Conservation (phyloP, 2,113 vertebrate species). For the Haplotaxodon microlepis region DNA sequence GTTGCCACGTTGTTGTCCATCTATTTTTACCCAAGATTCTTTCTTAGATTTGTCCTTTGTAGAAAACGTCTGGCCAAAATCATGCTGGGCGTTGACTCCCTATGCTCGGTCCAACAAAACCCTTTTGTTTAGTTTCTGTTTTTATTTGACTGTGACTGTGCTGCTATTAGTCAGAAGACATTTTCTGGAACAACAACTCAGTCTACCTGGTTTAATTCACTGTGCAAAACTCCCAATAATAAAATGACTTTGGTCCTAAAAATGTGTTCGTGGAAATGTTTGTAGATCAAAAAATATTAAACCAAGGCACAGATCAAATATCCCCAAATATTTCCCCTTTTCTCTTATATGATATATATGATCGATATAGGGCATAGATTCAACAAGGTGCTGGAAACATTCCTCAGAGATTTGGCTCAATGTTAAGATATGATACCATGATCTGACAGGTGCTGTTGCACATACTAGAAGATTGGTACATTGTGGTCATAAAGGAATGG, state of each 20-base stretch:
- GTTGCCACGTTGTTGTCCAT: background rate
- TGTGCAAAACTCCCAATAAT: background rate
- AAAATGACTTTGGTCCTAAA: background rate
- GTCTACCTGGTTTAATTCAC: background rate
- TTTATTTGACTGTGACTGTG: background rate
- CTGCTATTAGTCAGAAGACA: background rate
- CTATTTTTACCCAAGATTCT: background rate
- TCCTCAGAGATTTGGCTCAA: background rate
- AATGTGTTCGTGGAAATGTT: background rate
- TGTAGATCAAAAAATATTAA: background rate
- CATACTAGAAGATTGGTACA: background rate
- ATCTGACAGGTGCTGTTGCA: background rate
- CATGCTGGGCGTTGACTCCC: background rate
- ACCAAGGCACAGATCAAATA: background rate
- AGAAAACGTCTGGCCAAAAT: slow-evolving; percentile 8
- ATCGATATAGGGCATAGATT: background rate
- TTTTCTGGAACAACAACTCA: background rate
- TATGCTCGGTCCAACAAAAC: slow-evolving; percentile 18
- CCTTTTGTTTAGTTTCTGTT: slow-evolving; percentile 16
- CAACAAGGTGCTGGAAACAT: background rate
- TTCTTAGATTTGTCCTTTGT: background rate
- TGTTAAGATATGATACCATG: background rate
- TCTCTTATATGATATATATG: background rate
- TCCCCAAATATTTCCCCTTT: background rate
- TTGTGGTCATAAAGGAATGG: background rate